A percentile compares a stretch with the other conserved stretches of the same genome.
These are phyloP conservation scores for Epinotia nisella DNA, from an alignment of 2,888 invertebrate genomes.

Conservation along the genomic window DNA sequence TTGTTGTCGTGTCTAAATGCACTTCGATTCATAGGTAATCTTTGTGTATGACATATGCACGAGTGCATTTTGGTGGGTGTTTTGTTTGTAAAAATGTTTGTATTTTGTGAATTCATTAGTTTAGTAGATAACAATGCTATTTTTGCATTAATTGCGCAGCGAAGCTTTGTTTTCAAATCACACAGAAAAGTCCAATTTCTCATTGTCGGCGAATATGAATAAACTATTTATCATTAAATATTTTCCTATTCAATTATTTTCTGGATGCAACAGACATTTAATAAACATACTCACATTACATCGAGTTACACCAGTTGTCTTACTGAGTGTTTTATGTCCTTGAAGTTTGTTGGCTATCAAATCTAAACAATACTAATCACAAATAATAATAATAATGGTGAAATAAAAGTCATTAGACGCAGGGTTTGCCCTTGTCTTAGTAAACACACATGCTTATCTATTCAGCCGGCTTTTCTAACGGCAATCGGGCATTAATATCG, in stretches of 20 bases:
- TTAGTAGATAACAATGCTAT: conserved; percentile 43
- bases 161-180: conserved; percentile 36
- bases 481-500: conserved; percentile 61
- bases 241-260: neutral
- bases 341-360: no score
- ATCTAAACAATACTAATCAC: neutral
- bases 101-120: conserved; percentile 48
- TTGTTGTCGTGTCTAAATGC: conserved; percentile 67
- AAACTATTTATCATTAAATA: neutral
- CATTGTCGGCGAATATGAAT: conserved; percentile 14
- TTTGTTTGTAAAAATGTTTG: conserved; percentile 46
- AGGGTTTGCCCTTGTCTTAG: conserved; percentile 11
- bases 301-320: neutral
- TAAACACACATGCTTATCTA: conserved; percentile 41
- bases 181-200: conserved; percentile 34
- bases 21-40: conserved; percentile 58
- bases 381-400: neutral
- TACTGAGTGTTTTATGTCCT: neutral
- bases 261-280: neutral
- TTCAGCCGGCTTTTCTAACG: conserved; percentile 33
- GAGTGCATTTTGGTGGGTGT: conserved; percentile 13
- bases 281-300: neutral
- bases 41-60: conserved; percentile 52
- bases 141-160: conserved; percentile 42
- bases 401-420: neutral